Evolutionary conservation across 2,113 vertebrate genomes (phyloP).

Genomic region (Paramormyrops kingsleyae): DNA sequence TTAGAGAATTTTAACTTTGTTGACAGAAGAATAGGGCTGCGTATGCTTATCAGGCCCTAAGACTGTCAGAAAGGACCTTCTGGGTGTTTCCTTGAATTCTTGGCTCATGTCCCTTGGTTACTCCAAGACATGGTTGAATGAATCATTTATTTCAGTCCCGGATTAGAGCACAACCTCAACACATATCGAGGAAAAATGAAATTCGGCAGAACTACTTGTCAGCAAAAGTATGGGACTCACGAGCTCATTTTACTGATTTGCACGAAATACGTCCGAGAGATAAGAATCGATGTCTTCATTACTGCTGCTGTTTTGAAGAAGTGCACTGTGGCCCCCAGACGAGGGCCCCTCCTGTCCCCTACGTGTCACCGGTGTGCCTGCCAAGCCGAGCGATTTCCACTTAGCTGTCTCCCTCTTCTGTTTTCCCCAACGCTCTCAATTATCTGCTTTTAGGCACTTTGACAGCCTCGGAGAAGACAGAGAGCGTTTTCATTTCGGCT

Average conservation of each 20-base stretch:
- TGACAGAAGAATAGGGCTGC: background rate
- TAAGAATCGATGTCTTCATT: background rate
- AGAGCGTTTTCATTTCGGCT: background rate
- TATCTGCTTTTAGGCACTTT: background rate
- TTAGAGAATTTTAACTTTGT: background rate
- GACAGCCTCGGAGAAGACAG: background rate
- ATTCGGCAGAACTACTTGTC: background rate
- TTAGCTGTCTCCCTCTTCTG: background rate
- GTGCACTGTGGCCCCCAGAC: background rate
- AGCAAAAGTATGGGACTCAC: background rate
- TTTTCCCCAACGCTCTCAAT: conserved; percentile 6
- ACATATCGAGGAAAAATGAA: background rate
- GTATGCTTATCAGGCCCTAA: background rate
- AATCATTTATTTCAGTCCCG: background rate
- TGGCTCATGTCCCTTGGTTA: background rate
- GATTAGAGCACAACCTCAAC: background rate
- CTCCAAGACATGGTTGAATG: background rate
- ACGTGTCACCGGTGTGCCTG: background rate
- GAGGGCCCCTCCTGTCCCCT: background rate
- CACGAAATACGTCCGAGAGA: background rate
- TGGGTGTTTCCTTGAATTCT: background rate
- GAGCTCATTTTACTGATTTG: background rate
- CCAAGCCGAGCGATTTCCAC: background rate
- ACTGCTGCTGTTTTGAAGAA: background rate
- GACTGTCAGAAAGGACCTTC: background rate